Evolutionary conservation across 2,797 vertebrate species (phyloP), one percentile per base, ranked within the genome.

Genomic region (Astyanax mexicanus): DNA sequence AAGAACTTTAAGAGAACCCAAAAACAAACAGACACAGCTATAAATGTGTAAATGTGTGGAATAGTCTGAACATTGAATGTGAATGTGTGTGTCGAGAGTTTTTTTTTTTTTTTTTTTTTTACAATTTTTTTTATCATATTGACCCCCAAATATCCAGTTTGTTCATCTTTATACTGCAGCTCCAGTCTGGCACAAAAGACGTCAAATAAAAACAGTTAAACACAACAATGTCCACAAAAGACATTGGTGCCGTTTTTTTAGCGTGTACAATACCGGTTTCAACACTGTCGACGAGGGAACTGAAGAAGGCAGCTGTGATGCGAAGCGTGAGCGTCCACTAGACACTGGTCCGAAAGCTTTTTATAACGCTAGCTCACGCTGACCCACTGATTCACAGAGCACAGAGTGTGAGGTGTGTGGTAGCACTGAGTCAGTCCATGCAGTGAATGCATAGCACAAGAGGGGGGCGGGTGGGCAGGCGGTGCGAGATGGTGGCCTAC

Each of bases 201-300:
- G 89, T 90, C 44, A 62, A 90, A 35, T 76, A 81, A 93, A 83
- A 79, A 87, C 86, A 95, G 86, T 94, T 92, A 95, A 89, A 94
- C 85, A 92, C 88, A 88, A 89, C 93, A 90, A 94, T 92, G 92
- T 92, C 93, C 90, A 92, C 90, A 90, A 93, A n/a, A 94, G 93
- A 95, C 93, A 93, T 91, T 90, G 92, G 92, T 88, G 92, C 85
- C 74, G n/a, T n/a, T n/a, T 54, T 45, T 2, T 83, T 80, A 93
- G 71, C 66, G 72, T 75, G 84, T 80, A 88, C 89, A 94, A 93
- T 89, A 95, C 87, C 90, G 71, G 94, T 91, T 88, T 86, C 86
- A 95, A 95, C 93, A 97, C 94, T 94, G 17, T 83, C 57, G 91
- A 94, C 91, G 89, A 92, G 90, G 90, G 88, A 93, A 91, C 6